Evolutionary conservation across 2,113 vertebrate species (phyloP).

Genomic region (Noturus placidus): DNA sequence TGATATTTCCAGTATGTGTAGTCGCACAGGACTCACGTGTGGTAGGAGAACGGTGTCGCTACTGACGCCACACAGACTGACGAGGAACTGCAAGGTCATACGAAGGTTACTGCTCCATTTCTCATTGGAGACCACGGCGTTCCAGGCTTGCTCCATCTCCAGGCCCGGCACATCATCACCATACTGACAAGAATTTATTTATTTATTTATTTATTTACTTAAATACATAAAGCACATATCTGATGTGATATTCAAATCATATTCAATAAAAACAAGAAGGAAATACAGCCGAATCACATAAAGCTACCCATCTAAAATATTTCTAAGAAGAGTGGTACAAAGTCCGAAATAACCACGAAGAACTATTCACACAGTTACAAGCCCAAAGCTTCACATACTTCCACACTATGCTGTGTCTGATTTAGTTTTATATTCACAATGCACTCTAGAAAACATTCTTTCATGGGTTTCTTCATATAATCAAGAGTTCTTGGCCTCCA

Average conservation of each 20-base stretch:
- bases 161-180: slow-evolving; percentile 92
- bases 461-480: background rate
- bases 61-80: slow-evolving; percentile 95
- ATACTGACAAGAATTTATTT: slow-evolving; percentile 71
- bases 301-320: no score
- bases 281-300: background rate
- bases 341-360: no score
- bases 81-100: slow-evolving; percentile 91
- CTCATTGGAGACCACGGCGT: slow-evolving; percentile 91
- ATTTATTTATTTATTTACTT: background rate
- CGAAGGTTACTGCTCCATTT: slow-evolving; percentile 94
- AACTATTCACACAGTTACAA: no score
- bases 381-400: no score
- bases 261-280: background rate
- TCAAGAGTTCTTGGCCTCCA: background rate
- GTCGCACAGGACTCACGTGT: slow-evolving; percentile 77
- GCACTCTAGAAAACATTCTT: background rate
- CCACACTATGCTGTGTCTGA: background rate
- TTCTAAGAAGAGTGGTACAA: no score
- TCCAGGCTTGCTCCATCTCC: slow-evolving; percentile 97
- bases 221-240: background rate
- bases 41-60: slow-evolving; percentile 90
- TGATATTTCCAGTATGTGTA: background rate
- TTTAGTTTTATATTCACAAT: background rate
- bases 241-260: background rate